Evolutionary conservation across 2,888 invertebrate species (phyloP), one percentile per base, ranked within the genome.

Genomic region (Ctena decussata): DNA sequence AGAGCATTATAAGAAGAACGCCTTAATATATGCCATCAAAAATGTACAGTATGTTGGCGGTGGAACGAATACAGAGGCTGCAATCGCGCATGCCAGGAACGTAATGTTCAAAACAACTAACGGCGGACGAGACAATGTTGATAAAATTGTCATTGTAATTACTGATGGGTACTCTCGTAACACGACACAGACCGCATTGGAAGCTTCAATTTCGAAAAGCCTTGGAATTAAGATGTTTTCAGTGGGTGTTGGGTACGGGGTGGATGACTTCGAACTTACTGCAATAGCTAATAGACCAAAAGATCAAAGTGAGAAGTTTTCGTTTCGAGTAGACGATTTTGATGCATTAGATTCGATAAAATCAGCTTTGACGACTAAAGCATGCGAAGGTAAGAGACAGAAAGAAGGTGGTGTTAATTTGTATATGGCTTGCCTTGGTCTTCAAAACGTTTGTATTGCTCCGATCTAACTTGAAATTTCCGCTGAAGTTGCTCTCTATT

Each of bases 261-360:
- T 91, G 15, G 89, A 93, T 18, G 80, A 84, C 32, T 46, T 65
- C 0, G 94, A 94, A 83, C 80, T 93, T 24, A 27, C 71, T 24
- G 82, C 81, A 30, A 91, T 94, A 8, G 93, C 93, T 27, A 92
- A 89, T 70, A 81, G 86, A 32, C 93, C 93, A 0, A 77, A 77
- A 21, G 24, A 18, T 44, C 57, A 78, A 0, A 24, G 49, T 21
- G 84, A 89, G 0, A 80, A 90, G 35, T 92, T 93, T 79, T 83
- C 92, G 41, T 93, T 93, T 77, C 76, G 77, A 30, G 93, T 93
- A 41, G 87, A 89, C n/a, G 91, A 90, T 57, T 94, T 91, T 76
- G 85, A 86, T 11, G 89, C 87, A 8, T 85, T 94, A 15, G 53
- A 82, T 12, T 35, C 72, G 18, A 91, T 94, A n/a, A 86, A 88